Evolutionary conservation across 2,888 invertebrate genomes (phyloP).

Genomic region (Matsumyia berberina): DNA sequence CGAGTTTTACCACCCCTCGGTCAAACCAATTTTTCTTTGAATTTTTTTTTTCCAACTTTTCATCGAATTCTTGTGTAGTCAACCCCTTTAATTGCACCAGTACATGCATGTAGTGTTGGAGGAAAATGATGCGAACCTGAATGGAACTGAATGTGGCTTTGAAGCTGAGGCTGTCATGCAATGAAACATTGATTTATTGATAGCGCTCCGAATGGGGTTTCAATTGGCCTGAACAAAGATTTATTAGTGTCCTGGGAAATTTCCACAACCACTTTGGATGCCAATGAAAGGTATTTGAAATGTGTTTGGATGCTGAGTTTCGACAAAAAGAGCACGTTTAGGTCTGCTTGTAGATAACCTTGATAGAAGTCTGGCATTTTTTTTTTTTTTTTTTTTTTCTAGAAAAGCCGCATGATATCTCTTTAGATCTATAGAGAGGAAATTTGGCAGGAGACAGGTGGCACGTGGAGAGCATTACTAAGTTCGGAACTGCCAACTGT

Average conservation of each 20-base stretch:
- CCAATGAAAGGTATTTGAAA: conserved; percentile 64
- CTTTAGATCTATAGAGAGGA: conserved; percentile 1
- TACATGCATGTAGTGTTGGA: conserved; percentile 11
- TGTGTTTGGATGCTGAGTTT: conserved; percentile 22
- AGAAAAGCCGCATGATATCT: conserved; percentile 3
- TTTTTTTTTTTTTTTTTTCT: conserved; percentile 6
- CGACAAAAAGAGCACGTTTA: conserved; percentile 14
- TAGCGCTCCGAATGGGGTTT: conserved; percentile 61
- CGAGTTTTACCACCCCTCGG: conserved; percentile 1
- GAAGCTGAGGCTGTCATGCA: conserved; percentile 52
- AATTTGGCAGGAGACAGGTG: conserved; percentile 12
- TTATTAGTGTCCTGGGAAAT: conserved; percentile 66
- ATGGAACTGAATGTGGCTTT: conserved; percentile 55
- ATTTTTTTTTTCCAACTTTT: conserved; percentile 43
- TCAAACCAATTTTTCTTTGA: neutral
- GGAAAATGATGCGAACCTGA: conserved; percentile 51
- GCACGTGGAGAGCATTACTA: conserved; percentile 14
- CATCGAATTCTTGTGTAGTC: conserved; percentile 63
- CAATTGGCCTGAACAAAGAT: conserved; percentile 64
- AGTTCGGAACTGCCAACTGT: conserved; percentile 17
- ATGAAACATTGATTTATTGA: conserved; percentile 68
- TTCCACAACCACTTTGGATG: conserved; percentile 49
- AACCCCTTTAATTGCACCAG: conserved; percentile 63
- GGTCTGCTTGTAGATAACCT: conserved; percentile 21
- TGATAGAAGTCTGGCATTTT: conserved; percentile 4